phyloP scores from a whole-genome alignment of 2,888 invertebrate genomes.

The Sthenelais limicola region DNA sequence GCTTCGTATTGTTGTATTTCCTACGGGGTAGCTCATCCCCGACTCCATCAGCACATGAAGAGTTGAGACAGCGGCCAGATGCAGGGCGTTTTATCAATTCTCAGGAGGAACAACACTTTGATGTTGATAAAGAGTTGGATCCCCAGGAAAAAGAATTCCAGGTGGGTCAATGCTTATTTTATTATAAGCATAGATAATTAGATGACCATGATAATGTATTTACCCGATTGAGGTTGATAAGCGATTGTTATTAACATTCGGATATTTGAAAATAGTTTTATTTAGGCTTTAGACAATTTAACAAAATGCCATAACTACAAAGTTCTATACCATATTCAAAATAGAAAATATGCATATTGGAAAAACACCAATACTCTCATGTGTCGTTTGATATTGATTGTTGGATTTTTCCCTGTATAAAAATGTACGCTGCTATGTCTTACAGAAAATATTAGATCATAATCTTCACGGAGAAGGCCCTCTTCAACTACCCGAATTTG shows the following conservation, averaged over 20 bases:
- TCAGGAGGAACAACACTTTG: background rate
- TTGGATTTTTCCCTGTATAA: too few species aligned
- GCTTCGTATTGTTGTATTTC: constrained; percentile 1
- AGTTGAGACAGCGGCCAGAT: background rate
- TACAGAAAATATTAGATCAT: constrained; percentile 9
- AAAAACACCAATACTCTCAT: background rate
- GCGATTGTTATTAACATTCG: background rate
- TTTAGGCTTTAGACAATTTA: background rate
- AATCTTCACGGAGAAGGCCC: background rate
- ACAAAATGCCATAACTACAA: background rate
- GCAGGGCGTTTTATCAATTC: background rate
- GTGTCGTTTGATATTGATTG: background rate
- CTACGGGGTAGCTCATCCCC: background rate
- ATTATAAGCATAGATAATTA: background rate
- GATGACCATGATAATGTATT: background rate
- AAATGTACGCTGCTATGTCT: background rate
- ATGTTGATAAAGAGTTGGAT: too few species aligned
- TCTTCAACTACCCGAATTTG: constrained; percentile 23
- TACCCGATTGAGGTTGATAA: background rate
- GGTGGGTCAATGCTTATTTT: background rate
- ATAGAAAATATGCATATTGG: too few species aligned
- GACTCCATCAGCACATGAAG: background rate
- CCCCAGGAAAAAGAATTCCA: constrained; percentile 36
- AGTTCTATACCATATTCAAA: background rate
- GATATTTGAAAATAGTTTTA: background rate